Base-by-base conservation (phyloP, 2,113 vertebrate genomes). In the Elanoides forficatus region DNA sequence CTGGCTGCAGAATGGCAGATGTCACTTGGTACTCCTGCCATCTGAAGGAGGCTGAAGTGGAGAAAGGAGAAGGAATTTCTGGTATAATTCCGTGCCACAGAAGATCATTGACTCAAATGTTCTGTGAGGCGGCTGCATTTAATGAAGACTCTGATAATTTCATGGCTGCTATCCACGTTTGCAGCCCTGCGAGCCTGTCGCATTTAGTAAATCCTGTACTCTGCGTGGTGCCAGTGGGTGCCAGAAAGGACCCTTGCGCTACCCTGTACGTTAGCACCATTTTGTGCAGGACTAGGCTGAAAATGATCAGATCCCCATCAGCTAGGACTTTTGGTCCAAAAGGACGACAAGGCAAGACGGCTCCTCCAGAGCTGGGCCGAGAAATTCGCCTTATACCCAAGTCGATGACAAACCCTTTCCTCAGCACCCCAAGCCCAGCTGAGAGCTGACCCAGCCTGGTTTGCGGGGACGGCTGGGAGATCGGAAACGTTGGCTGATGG, bases 401-500 rank as follows among this genome's bases (percentile, higher is more conserved):
- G 74, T 9, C 32, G 9, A 1, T 3, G 45, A 14, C 45, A 38
- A n/a, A 56, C 40, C 11, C 58, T 34, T 58, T 38, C 30, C 13
- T 21, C 17, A 0, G 56, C 7, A 21, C 29, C 43, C 6, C 4
- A 1, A 58, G 81, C 63, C 19, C 23, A 4, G 73, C 48, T 52
- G 65, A 40, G 79, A 52, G 29, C 43, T 67, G 83, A 9, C 52
- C 71, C 80, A 34, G 62, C 34, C 43, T 3, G 1, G n/a, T 27
- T 22, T 4, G 17, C 13, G 70, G 52, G 40, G 40, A 4, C 7
- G 48, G 43, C 25, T 30, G 66, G 30, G 43, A 48, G 42, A 3
- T 3, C 27, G 29, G 76, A 13, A 45, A 2, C 17, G 0, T 0
- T 3, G 43, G 47, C 58, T 25, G 68, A 5, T 9, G 30, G 15